phyloP scores from a whole-genome alignment of 2,888 invertebrate species.

The Cryptocephalus moraei region DNA sequence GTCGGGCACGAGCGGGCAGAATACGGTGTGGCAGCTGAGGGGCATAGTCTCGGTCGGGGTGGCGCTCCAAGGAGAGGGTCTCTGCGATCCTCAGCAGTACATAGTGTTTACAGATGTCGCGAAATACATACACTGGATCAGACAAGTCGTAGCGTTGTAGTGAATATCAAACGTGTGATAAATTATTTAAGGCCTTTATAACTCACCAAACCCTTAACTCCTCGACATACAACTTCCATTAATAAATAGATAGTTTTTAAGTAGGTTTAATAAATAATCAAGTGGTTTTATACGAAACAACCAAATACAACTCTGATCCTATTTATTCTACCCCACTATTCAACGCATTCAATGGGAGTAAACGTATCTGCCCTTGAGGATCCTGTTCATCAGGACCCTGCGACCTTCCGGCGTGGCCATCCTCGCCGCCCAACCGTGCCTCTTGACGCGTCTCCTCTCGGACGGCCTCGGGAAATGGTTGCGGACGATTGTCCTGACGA shows the following conservation, averaged over 20 bases:
- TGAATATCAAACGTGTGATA: neutral
- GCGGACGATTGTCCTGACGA: constrained; percentile 45
- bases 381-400: constrained; percentile 61
- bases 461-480: constrained; percentile 66
- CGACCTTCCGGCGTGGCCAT: constrained; percentile 61
- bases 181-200: neutral
- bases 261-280: too few relatives aligned
- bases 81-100: constrained; percentile 50
- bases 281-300: too few relatives aligned
- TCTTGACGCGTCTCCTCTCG: constrained; percentile 58
- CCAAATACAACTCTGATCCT: too few relatives aligned
- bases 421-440: constrained; percentile 59
- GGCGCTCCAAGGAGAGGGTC: constrained; percentile 44
- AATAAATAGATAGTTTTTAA: too few relatives aligned
- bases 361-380: constrained; percentile 62
- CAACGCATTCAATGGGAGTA: constrained; percentile 47
- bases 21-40: constrained; percentile 28
- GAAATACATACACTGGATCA: constrained; percentile 47
- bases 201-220: too few relatives aligned
- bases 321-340: too few relatives aligned
- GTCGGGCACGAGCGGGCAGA: constrained; percentile 17
- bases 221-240: too few relatives aligned
- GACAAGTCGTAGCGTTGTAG: constrained; percentile 11
- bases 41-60: constrained; percentile 50
- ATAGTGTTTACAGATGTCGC: constrained; percentile 53